Percentiles rank a stretch among this genome's conserved stretches.
These are phyloP conservation scores for Hecatera dysodea DNA, from an alignment of 2,888 invertebrate species.

Conservation along the genomic window DNA sequence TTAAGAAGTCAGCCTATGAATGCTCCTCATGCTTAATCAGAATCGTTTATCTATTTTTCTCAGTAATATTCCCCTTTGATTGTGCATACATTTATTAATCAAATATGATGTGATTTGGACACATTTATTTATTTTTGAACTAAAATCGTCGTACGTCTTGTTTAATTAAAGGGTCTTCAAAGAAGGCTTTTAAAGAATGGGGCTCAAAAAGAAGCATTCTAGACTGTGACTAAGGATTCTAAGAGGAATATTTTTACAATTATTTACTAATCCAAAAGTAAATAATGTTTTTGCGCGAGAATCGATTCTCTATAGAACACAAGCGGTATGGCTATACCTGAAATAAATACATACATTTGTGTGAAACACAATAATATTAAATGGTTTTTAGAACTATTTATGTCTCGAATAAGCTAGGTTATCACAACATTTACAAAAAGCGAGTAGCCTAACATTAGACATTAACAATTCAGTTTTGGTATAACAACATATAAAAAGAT, in stretches of 20 bases:
- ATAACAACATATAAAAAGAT: constrained; percentile 83
- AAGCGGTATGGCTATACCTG: constrained; percentile 61
- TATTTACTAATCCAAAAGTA: constrained; percentile 55
- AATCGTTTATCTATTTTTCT: constrained; percentile 31
- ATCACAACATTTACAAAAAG: constrained; percentile 81
- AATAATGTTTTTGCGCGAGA: constrained; percentile 66
- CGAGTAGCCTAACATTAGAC: constrained; percentile 74
- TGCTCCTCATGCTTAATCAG: constrained; percentile 49
- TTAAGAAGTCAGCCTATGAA: constrained; percentile 59
- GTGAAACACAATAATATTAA: constrained; percentile 52
- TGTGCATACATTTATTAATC: constrained; percentile 31
- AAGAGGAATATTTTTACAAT: constrained; percentile 48
- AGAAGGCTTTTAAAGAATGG: no score
- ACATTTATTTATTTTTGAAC: constrained; percentile 33
- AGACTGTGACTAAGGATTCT: constrained; percentile 44
- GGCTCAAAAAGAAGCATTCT: constrained; percentile 53
- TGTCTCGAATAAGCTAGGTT: constrained; percentile 70
- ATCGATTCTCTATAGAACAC: constrained; percentile 65
- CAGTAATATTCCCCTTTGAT: constrained; percentile 26
- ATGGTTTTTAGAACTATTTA: constrained; percentile 58
- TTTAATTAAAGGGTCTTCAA: constrained; percentile 20
- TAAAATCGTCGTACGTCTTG: constrained; percentile 29
- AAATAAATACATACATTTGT: constrained; percentile 58
- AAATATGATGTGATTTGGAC: constrained; percentile 41
- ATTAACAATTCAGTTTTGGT: constrained; percentile 78